Evolutionary conservation across 2,113 vertebrate species (phyloP), one percentile per base, ranked within the genome.

Genomic region (Sorex araneus): DNA sequence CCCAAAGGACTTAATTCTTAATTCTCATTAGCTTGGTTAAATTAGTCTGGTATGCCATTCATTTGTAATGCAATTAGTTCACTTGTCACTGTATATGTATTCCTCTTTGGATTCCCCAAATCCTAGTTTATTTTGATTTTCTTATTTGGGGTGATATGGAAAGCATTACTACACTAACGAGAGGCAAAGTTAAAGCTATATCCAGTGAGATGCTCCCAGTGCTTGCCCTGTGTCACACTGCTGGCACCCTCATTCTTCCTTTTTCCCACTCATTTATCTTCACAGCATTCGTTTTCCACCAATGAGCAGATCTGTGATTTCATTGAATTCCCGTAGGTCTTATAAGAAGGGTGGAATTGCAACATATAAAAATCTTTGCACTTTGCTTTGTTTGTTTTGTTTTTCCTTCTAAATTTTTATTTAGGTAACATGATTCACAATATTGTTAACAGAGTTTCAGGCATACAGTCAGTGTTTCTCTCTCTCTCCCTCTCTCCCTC

Each of bases 21-120:
- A 36, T 60, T 60, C 23, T 12, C 25, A n/a, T 45, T 27, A 45
- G 12, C 23, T 73, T 84, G n/a, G 21, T 79, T 36, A 1, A 79
- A 18, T 84, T 8, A 76, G n/a, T 84, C 4, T 40, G 54, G 66
- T 81, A 6, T 27, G 69, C 28, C 19, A 11, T 76, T 80, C 57
- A 75, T 71, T 70, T 66, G n/a, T 63, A 83, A 60, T 81, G 84
- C 18, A 60, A 0, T 70, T 66, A 27, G 21, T 85, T 90, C 18
- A 36, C 69, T 88, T 96, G 64, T 84, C 86, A 63, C 81, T 87
- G 2, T 94, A 50, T 50, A 25, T n/a, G 1, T 77, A 47, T 73
- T 81, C 16, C 28, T 77, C 30, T 76, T 76, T 34, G 30, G 13
- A 6, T 32, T 69, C 67, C 67, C 12, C 6, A 45, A 9, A 73